Base-by-base conservation (phyloP, 2,888 invertebrate genomes). In the Panopea generosa region DNA sequence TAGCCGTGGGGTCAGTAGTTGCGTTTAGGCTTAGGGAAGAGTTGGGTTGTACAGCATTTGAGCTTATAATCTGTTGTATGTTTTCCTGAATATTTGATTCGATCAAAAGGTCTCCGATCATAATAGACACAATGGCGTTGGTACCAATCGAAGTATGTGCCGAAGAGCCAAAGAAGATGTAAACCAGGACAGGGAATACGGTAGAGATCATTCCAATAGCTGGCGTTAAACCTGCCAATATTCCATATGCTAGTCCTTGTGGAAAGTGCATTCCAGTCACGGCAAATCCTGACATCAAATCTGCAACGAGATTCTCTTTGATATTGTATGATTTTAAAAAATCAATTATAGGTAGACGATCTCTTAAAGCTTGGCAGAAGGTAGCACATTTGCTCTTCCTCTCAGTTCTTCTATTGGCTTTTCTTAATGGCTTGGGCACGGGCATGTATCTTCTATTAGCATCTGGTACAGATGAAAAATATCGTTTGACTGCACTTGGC, bases 241-340 rank as follows among this genome's bases (percentile, higher is more conserved):
- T 49, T 1, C 83, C 86, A 50, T 86, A 87, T 2, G 87, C 88
- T 38, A 88, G 72, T 29, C 88, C 86, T 70, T 88, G 90, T 9
- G 90, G 88, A 24, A 90, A 84, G 53, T 90, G 88, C 22, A 90
- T 77, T 49, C 89, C 86, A 4, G 84, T 87, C 20, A 81, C 85
- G 18, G 88, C 87, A 20, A 89, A 57, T 1, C 88, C 90, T 2
- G 87, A 82, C 18, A 87, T 57, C n/a, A 87, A 49, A 74, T 89
- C 89, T 3, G 61, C 67, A 7, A 84, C 24, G 0, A 87, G 60
- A 62, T 82, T 83, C 40, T 79, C 62, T 55, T 71, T 84, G 43
- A 83, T 62, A 20, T 79, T 68, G 68, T 87, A 87, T 6, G 57
- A 72, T 24, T 68, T 52, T 24, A 86, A 29, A 14, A 74, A 62